Evolutionary conservation across 2,113 vertebrate genomes (phyloP).

Genomic region (Agapornis roseicollis): DNA sequence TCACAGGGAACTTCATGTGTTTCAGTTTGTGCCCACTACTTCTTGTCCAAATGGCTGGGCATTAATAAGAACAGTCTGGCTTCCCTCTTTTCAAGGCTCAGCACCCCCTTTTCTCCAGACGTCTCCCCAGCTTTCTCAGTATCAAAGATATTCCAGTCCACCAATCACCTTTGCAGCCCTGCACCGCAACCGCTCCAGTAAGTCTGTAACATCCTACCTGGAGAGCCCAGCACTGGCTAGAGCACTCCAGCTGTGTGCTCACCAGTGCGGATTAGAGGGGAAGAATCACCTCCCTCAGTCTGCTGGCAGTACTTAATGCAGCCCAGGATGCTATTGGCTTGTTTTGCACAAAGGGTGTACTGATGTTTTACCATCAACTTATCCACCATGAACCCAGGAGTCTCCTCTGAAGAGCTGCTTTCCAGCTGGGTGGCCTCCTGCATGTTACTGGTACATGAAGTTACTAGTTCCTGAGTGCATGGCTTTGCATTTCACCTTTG

Average conservation of each 20-base stretch:
- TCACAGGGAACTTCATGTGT: not conserved
- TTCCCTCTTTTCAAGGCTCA: not conserved
- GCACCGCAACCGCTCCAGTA: not conserved
- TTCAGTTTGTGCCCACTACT: not conserved
- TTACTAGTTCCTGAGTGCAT: not conserved
- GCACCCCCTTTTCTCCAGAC: not conserved
- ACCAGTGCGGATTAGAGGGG: not conserved
- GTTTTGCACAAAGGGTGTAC: not conserved
- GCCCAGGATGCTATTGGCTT: not conserved
- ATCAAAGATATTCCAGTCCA: not conserved
- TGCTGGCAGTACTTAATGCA: not conserved
- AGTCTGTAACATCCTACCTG: no score
- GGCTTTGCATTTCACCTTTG: not conserved
- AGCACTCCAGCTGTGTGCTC: not conserved
- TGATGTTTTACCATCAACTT: not conserved
- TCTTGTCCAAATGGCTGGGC: not conserved
- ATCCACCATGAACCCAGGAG: accelerated
- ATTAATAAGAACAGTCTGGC: not conserved
- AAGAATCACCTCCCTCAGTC: not conserved
- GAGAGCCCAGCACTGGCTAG: not conserved
- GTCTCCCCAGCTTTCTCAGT: not conserved
- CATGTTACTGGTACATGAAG: no score
- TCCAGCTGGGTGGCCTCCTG: not conserved
- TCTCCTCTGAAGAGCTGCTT: not conserved
- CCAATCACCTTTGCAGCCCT: not conserved